A percentile compares a stretch with the other conserved stretches of the same genome.
phyloP scores from a whole-genome alignment of 2,113 vertebrate genomes.

The Takifugu flavidus region DNA sequence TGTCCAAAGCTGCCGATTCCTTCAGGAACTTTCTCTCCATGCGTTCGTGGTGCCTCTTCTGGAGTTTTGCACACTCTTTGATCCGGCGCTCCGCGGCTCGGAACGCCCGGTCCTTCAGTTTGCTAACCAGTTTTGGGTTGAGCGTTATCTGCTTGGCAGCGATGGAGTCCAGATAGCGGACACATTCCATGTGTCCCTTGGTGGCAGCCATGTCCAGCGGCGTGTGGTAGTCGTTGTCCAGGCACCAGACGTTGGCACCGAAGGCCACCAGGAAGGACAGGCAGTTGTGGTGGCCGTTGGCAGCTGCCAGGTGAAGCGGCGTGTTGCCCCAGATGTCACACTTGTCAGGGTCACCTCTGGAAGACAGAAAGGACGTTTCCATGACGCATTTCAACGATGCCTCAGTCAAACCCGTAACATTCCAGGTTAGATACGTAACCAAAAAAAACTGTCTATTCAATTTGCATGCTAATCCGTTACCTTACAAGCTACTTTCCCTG shows the following conservation, averaged over 20 bases:
- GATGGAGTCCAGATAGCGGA: slow-evolving; percentile 93
- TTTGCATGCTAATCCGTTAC: too few relatives aligned
- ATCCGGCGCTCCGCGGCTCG: slow-evolving; percentile 86
- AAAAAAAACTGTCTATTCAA: too few relatives aligned
- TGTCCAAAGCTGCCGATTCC: slow-evolving; percentile 81
- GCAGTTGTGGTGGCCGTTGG: slow-evolving; percentile 92
- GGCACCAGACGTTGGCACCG: slow-evolving; percentile 97
- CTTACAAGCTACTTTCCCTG: too few relatives aligned
- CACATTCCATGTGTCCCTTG: slow-evolving; percentile 95
- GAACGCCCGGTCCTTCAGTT: slow-evolving; percentile 91
- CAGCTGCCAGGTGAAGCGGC: slow-evolving; percentile 90
- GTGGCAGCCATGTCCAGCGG: slow-evolving; percentile 95
- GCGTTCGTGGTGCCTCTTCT: slow-evolving; percentile 85
- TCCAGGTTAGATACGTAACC: too few relatives aligned
- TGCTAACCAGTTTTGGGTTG: slow-evolving; percentile 89
- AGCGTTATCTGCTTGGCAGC: slow-evolving; percentile 92
- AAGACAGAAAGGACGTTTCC: slow-evolving; percentile 7
- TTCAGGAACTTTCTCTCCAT: slow-evolving; percentile 91
- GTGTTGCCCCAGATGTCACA: slow-evolving; percentile 99
- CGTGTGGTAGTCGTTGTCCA: slow-evolving; percentile 98
- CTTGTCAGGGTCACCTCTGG: slow-evolving; percentile 93
- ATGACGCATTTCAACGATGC: neutral
- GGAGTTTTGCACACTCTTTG: slow-evolving; percentile 88
- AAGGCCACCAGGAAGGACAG: slow-evolving; percentile 96
- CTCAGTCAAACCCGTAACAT: neutral